Percentiles rank a stretch among this genome's conserved stretches.
These are phyloP conservation scores for Alosa sapidissima DNA, from an alignment of 2,797 vertebrate species.

Conservation along the genomic window DNA sequence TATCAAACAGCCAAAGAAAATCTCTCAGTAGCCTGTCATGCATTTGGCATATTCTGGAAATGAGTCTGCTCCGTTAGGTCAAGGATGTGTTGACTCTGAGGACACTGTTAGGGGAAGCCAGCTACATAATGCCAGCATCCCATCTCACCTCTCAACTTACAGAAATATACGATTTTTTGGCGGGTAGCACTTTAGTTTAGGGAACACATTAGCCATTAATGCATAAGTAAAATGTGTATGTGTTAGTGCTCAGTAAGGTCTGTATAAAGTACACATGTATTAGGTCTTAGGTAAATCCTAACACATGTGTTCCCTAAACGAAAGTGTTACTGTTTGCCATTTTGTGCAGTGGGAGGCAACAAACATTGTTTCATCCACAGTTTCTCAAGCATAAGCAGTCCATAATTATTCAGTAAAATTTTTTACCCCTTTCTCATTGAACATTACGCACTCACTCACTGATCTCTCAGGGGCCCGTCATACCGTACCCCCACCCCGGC, in stretches of 20 bases:
- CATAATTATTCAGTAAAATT: background rate
- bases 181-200: no score
- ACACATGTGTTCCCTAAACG: no score
- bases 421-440: background rate
- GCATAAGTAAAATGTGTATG: no score
- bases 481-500: background rate
- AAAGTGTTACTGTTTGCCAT: background rate
- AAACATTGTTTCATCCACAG: background rate
- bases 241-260: no score
- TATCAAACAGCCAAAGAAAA: slow-evolving; percentile 14
- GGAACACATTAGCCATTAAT: no score
- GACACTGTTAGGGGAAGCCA: background rate
- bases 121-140: background rate
- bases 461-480: background rate
- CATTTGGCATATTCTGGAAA: slow-evolving; percentile 1
- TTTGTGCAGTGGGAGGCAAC: background rate
- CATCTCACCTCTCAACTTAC: background rate
- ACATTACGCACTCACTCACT: background rate
- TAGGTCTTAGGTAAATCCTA: no score
- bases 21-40: slow-evolving; percentile 6
- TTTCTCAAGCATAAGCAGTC: background rate
- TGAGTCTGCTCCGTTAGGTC: background rate
- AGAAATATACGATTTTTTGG: background rate
- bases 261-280: no score
- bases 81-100: background rate